phyloP scores from a whole-genome alignment of 23 tunicate species.

The Ciona savignyi region DNA sequence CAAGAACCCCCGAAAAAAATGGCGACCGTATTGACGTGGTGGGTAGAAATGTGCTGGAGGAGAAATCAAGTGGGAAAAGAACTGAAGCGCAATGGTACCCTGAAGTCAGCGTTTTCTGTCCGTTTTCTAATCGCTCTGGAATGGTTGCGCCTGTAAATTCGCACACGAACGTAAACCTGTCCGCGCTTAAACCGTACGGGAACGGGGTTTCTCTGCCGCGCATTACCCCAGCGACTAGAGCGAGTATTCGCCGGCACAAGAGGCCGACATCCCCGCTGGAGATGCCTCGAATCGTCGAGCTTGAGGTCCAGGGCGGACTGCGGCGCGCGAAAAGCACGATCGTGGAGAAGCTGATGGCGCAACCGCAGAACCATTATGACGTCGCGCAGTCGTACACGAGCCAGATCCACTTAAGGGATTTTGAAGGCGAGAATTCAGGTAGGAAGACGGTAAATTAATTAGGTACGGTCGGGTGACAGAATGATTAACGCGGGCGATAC shows the following conservation, averaged over 20 bases:
- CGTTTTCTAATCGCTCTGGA: conserved; percentile 36
- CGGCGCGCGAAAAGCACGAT: conserved; percentile 30
- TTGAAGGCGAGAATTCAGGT: neutral
- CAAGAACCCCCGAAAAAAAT: neutral
- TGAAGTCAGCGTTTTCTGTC: conserved; percentile 30
- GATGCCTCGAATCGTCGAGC: conserved; percentile 24
- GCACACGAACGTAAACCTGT: neutral
- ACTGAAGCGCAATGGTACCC: conserved; percentile 23
- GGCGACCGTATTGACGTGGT: neutral
- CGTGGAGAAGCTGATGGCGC: conserved; percentile 8
- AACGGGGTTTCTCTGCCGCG: neutral
- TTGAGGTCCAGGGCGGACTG: conserved; percentile 46
- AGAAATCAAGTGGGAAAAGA: conserved; percentile 2
- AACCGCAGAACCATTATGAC: neutral
- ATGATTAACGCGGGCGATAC: too few species aligned
- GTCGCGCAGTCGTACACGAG: conserved; percentile 7
- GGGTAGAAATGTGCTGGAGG: conserved; percentile 18
- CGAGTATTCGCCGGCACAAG: conserved; percentile 10
- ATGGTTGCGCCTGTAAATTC: conserved; percentile 21
- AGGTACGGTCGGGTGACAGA: too few species aligned
- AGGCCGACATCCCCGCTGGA: conserved; percentile 5
- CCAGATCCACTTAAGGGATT: conserved; percentile 5
- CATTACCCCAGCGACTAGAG: conserved; percentile 3
- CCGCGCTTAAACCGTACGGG: neutral
- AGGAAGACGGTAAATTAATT: too few species aligned